These are phyloP conservation scores for Fragum whitleyi DNA, from an alignment of 2,888 invertebrate species.

Conservation along the genomic window DNA sequence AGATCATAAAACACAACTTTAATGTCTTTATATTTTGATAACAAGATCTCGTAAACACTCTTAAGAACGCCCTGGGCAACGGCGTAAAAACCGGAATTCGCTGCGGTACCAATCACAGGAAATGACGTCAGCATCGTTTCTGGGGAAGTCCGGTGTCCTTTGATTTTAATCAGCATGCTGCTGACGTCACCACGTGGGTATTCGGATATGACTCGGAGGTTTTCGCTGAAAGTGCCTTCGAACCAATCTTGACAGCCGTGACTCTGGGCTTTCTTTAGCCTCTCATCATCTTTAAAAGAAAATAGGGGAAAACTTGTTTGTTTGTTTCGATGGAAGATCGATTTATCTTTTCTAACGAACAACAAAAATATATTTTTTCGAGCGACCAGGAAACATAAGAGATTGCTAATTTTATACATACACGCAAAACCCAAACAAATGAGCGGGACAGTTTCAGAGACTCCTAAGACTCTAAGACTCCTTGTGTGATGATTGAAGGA, in stretches of 20 bases:
- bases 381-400: no score
- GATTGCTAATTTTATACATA: no score
- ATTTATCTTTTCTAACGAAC: no score
- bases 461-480: no score
- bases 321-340: no score
- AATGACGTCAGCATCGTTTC: conserved; percentile 41
- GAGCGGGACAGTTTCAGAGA: no score
- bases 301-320: not conserved
- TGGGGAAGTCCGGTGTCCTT: conserved; percentile 3
- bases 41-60: conserved; percentile 23
- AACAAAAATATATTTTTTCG: no score
- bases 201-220: conserved; percentile 34
- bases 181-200: conserved; percentile 20
- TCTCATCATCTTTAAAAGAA: not conserved
- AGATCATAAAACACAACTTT: conserved; percentile 43
- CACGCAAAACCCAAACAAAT: no score
- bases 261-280: not conserved
- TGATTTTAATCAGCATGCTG: conserved; percentile 25
- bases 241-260: conserved; percentile 50
- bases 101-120: conserved; percentile 67
- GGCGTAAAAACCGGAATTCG: conserved; percentile 25
- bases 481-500: no score
- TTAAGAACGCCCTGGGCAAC: conserved; percentile 42
- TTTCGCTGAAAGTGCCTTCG: conserved; percentile 28
- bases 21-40: conserved; percentile 31